Evolutionary conservation across 2,113 vertebrate genomes (phyloP), one percentile per base, ranked within the genome.

Genomic region (Typhlomys cinereus): DNA sequence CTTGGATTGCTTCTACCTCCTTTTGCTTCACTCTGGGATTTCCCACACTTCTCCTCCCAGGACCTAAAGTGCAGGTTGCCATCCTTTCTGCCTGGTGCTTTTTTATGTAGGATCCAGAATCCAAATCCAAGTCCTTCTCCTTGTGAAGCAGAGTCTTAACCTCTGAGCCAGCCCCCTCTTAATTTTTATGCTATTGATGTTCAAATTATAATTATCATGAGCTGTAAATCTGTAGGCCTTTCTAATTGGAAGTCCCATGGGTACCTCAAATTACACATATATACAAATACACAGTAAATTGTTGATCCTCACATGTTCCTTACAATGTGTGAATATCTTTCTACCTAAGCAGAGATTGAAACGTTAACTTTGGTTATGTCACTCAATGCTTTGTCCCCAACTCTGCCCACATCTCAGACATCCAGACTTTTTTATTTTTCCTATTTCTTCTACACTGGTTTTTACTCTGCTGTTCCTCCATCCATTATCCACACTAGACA

Each of bases 391-490:
- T 85, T 46, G 5, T 73, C 27, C 11, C 31, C 44, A 46, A 3
- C n/a, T 14, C 1, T 25, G 12, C 50, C 3, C 29, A 4, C 2
- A 5, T 1, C 4, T 25, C 7, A 4, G 36, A 17, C 0, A 14
- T 66, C 59, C 5, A 6, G 14, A 80, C 20, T n/a, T 75, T 46
- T 69, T 59, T 18, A 7, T 59, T 11, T 64, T 34, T 23, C 25
- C 52, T n/a, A 4, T 15, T 2, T 18, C 13, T 46, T 0, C 57
- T 79, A 1, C 12, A 2, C 54, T 57, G 46, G 46, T 29, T 76
- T 39, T 73, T 1, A 15, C 25, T 25, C 34, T 73, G 39, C 15
- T 21, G 3, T 71, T 18, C 52, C n/a, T 11, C 29, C 15, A 21
- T 5, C 15, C 29, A 25, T 23, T 20, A 14, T 75, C 31, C 15